phyloP scores from a whole-genome alignment of 2,797 vertebrate species.

The Amniataba percoides region DNA sequence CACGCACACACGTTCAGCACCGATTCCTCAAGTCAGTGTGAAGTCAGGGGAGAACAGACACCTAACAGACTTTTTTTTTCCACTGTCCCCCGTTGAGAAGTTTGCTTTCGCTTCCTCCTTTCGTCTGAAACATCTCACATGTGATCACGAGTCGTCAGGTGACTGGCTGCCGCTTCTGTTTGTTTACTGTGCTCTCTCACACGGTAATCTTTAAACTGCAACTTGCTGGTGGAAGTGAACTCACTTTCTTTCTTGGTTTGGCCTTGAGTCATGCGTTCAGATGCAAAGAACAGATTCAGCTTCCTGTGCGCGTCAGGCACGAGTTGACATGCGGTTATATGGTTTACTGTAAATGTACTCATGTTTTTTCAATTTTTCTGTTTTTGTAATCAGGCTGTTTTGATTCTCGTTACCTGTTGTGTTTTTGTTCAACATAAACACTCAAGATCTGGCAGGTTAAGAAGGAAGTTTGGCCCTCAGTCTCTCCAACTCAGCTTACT shows the following conservation, averaged over 20 bases:
- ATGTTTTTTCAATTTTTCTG: not conserved
- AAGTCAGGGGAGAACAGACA: constrained; percentile 36
- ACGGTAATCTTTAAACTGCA: not conserved
- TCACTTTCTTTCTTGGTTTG: constrained; percentile 1
- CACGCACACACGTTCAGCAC: constrained; percentile 6
- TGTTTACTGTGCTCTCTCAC: not conserved
- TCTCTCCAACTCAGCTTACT: not conserved
- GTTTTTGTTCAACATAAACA: not conserved
- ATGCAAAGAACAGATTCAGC: constrained; percentile 25
- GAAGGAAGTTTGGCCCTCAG: not conserved
- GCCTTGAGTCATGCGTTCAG: not conserved
- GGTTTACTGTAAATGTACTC: constrained; percentile 18
- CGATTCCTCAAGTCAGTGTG: constrained; percentile 48
- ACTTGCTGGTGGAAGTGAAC: not conserved
- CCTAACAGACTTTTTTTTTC: constrained; percentile 16
- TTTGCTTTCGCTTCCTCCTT: constrained; percentile 49
- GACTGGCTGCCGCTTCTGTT: not conserved
- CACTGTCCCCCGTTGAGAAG: constrained; percentile 23
- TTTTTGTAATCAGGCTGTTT: not conserved
- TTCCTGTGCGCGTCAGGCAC: constrained; percentile 24
- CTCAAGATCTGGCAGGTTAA: not conserved
- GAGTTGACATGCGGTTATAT: constrained; percentile 18
- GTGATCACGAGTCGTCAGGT: constrained; percentile 23
- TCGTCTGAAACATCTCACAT: constrained; percentile 7
- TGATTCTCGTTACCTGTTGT: not conserved